These are phyloP conservation scores for Saguinus midas DNA, from an alignment of 2,113 vertebrate species.

Conservation along the genomic window DNA sequence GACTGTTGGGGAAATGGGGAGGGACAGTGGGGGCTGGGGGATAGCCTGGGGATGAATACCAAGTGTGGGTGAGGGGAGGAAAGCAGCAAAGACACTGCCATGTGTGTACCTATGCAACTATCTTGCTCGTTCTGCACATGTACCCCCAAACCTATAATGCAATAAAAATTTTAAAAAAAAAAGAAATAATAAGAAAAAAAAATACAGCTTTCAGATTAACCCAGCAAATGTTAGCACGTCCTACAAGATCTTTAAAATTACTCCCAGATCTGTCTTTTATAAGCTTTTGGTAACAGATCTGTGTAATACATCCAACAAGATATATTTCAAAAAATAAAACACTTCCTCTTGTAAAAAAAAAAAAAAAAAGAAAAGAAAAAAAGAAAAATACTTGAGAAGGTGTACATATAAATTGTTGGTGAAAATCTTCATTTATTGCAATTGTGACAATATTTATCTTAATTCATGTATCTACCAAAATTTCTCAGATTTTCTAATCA, in stretches of 20 bases:
- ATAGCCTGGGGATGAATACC: no score
- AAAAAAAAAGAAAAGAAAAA: no score
- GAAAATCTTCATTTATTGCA: not conserved
- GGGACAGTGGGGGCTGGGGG: no score
- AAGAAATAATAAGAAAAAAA: no score
- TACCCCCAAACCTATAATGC: no score
- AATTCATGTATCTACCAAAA: not conserved
- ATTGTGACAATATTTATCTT: not conserved
- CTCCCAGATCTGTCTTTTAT: not conserved
- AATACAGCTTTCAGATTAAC: not conserved
- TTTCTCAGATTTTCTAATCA: not conserved
- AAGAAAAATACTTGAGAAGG: no score
- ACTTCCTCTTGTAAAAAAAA: not conserved
- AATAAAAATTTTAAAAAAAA: no score
- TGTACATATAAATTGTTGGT: not conserved
- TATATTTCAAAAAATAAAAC: conserved; percentile 4
- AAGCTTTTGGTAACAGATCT: not conserved
- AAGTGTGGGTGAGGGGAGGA: no score
- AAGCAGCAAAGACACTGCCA: no score
- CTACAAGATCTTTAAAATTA: not conserved
- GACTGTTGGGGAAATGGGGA: no score
- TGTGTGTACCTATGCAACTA: no score
- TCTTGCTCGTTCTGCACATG: no score
- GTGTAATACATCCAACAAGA: not conserved
- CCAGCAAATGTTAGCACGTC: not conserved